Conservation (phyloP, 1,140 invertebrate genomes). For the Scaptomyza pallida region DNA sequence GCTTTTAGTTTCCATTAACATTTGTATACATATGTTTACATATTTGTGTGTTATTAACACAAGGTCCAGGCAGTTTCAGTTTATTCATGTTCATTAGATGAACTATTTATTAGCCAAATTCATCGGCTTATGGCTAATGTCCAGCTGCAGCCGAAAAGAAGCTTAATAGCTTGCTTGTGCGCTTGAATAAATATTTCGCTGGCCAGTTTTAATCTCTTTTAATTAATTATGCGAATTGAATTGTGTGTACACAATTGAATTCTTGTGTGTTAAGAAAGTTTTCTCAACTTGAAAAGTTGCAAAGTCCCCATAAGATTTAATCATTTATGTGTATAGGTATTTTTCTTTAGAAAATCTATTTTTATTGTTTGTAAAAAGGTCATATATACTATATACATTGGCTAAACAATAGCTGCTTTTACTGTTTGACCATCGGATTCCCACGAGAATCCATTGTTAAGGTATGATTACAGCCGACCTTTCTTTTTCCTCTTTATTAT, state of each 20-base stretch:
- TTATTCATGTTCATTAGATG: neutral
- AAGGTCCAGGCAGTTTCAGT: neutral
- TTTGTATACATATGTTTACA: neutral
- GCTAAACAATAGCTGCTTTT: neutral
- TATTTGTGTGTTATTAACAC: neutral
- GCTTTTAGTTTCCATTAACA: too few relatives aligned
- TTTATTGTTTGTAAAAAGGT: neutral
- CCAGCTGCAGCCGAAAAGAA: neutral
- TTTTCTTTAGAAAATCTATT: neutral
- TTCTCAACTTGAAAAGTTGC: neutral
- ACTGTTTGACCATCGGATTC: neutral
- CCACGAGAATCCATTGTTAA: neutral
- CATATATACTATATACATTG: too few relatives aligned
- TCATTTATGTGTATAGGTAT: neutral
- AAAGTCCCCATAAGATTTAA: neutral
- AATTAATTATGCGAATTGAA: neutral
- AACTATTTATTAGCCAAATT: neutral
- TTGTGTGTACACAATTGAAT: neutral
- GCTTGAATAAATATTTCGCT: neutral
- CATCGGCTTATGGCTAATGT: too few relatives aligned
- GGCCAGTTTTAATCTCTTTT: neutral
- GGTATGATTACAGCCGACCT: neutral
- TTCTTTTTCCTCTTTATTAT: too few relatives aligned
- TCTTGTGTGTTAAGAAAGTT: neutral
- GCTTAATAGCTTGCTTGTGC: neutral